Evolutionary conservation across 2,888 invertebrate species (phyloP).

Genomic region (Mesochorus sp.): DNA sequence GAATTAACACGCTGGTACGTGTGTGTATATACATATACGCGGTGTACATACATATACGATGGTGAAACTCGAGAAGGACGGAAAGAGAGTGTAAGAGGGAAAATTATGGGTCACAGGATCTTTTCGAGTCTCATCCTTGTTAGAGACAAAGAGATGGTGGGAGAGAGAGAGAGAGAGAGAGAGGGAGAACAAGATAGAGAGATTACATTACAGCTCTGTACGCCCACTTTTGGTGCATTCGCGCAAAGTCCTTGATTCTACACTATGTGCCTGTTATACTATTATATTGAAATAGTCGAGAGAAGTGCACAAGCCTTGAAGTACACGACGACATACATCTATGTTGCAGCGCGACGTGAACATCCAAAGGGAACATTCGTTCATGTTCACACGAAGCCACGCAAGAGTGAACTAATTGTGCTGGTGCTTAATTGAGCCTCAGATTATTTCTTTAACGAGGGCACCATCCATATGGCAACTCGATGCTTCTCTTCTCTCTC

Average conservation of each 20-base stretch:
- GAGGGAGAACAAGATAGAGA: neutral
- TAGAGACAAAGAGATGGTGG: neutral
- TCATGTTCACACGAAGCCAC: neutral
- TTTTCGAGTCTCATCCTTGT: conserved; percentile 1
- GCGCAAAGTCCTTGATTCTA: conserved; percentile 19
- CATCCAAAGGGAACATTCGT: neutral
- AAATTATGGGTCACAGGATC: conserved; percentile 24
- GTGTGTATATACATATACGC: no score
- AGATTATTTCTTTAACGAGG: conserved; percentile 75
- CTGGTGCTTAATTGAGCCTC: conserved; percentile 75
- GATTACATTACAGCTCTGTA: conserved; percentile 10
- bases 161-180: neutral
- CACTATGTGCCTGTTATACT: no score
- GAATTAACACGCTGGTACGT: neutral
- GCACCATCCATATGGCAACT: no score
- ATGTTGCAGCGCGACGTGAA: neutral
- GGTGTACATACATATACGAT: no score
- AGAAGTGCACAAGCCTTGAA: conserved; percentile 17
- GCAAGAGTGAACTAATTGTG: conserved; percentile 70
- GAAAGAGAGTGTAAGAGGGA: neutral
- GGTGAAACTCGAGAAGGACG: neutral
- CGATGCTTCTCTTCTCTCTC: conserved; percentile 67
- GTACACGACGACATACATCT: conserved; percentile 1
- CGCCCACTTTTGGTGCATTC: conserved; percentile 12
- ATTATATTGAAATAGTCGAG: conserved; percentile 7